A percentile compares a stretch with the other conserved stretches of the same genome.
Conservation (phyloP, 2,797 vertebrate genomes). For the Sebastes umbrosus region DNA sequence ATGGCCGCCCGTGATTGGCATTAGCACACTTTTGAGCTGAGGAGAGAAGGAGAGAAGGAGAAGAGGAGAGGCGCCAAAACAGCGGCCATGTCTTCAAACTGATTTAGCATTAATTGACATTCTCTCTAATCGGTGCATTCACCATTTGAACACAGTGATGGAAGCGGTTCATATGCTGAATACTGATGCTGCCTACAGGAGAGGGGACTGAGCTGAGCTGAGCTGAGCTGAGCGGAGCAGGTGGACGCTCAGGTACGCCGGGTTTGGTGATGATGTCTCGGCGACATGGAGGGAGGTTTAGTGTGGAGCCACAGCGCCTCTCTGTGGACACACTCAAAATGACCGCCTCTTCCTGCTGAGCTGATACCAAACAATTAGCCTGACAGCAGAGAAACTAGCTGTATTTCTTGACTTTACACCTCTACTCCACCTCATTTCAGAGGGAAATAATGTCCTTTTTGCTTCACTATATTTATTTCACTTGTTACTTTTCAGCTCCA, state of each 20-base stretch:
- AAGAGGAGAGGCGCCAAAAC: not conserved
- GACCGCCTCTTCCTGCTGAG: not conserved
- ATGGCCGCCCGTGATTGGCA: not conserved
- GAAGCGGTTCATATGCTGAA: conserved; percentile 20
- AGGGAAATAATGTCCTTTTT: not conserved
- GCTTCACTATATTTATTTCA: not conserved
- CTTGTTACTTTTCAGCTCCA: not conserved
- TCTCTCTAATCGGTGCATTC: conserved; percentile 53
- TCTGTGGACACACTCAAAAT: conserved; percentile 44
- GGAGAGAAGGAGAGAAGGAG: not conserved
- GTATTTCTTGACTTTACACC: not conserved
- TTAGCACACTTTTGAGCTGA: conserved; percentile 19
- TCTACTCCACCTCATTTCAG: not conserved
- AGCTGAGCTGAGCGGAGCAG: not conserved
- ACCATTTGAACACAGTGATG: conserved; percentile 48
- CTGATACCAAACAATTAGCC: not conserved
- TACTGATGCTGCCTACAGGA: conserved; percentile 42
- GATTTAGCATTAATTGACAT: conserved; percentile 64
- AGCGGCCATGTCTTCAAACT: conserved; percentile 40
- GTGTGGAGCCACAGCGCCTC: conserved; percentile 74
- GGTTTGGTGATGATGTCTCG: not conserved
- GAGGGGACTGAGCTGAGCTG: not conserved
- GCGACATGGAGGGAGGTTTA: not conserved
- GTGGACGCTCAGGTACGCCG: conserved; percentile 20
- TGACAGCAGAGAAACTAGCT: not conserved